Evolutionary conservation across 1,140 invertebrate genomes (phyloP).

Genomic region (Trichonephila clavipes): DNA sequence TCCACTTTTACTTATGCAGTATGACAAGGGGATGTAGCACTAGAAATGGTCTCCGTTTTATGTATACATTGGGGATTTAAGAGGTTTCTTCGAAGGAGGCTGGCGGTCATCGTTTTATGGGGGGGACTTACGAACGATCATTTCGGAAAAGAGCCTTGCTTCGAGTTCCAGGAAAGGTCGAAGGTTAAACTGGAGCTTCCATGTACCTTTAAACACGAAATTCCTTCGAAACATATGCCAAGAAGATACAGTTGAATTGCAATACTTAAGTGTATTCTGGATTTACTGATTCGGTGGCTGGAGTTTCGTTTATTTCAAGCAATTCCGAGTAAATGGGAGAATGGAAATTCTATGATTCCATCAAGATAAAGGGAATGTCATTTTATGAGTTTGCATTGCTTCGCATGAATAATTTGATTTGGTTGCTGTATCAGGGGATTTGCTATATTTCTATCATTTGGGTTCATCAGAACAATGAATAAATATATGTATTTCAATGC

Average conservation of each 20-base stretch:
- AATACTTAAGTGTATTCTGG: neutral
- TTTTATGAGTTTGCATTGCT: constrained; percentile 21
- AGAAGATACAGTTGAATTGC: too few species aligned
- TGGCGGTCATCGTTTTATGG: constrained; percentile 31
- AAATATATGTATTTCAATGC: too few species aligned
- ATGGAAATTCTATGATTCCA: constrained; percentile 41
- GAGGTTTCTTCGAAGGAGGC: neutral
- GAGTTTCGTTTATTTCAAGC: constrained; percentile 27
- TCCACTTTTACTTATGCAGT: constrained; percentile 53
- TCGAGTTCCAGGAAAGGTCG: constrained; percentile 33
- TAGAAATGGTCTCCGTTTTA: constrained; percentile 20
- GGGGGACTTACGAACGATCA: constrained; percentile 41
- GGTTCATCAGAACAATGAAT: too few species aligned
- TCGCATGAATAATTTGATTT: constrained; percentile 57
- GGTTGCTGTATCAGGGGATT: neutral
- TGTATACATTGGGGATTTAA: constrained; percentile 54
- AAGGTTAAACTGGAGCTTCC: constrained; percentile 1
- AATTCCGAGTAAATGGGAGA: neutral
- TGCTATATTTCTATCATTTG: neutral
- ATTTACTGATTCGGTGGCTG: neutral
- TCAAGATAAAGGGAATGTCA: neutral
- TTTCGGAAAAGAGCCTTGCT: constrained; percentile 35
- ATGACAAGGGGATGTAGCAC: constrained; percentile 12
- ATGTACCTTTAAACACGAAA: neutral
- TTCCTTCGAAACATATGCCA: neutral